Evolutionary conservation across 2,888 invertebrate species (phyloP).

Genomic region (Parnassius smintheus): DNA sequence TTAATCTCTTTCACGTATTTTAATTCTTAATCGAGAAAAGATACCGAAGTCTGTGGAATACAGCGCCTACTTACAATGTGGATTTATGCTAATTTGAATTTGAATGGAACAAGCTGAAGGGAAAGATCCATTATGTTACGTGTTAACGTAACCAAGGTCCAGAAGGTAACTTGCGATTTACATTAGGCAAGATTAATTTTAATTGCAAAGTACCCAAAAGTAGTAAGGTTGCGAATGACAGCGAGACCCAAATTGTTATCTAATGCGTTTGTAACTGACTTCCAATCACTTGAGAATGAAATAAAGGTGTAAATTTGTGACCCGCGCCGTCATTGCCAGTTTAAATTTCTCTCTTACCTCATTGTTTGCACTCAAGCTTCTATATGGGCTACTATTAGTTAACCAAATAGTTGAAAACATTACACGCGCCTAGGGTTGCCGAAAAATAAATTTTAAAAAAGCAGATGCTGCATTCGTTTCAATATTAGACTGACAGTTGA

Average conservation of each 20-base stretch:
- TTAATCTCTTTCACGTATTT: too few species aligned
- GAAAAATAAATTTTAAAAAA: not conserved
- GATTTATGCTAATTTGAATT: too few species aligned
- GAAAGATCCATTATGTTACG: too few species aligned
- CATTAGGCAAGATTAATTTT: too few species aligned
- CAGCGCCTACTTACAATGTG: too few species aligned
- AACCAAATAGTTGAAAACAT: constrained; percentile 18
- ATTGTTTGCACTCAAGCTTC: constrained; percentile 40
- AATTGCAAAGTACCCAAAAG: too few species aligned
- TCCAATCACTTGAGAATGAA: constrained; percentile 25
- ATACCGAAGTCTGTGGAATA: too few species aligned
- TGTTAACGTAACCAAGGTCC: not conserved
- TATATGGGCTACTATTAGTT: constrained; percentile 30
- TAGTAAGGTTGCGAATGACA: constrained; percentile 14
- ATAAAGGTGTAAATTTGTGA: constrained; percentile 50
- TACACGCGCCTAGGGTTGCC: constrained; percentile 13
- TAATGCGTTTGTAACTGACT: constrained; percentile 29
- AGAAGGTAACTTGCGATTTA: too few species aligned
- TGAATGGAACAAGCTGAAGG: too few species aligned
- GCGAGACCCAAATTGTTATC: constrained; percentile 38
- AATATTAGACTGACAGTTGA: too few species aligned
- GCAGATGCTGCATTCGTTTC: too few species aligned
- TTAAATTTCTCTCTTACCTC: constrained; percentile 45
- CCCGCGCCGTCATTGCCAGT: constrained; percentile 29
- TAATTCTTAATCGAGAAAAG: too few species aligned